Base-by-base conservation (phyloP, 2,113 vertebrate genomes). In the Poeciliopsis prolifica region DNA sequence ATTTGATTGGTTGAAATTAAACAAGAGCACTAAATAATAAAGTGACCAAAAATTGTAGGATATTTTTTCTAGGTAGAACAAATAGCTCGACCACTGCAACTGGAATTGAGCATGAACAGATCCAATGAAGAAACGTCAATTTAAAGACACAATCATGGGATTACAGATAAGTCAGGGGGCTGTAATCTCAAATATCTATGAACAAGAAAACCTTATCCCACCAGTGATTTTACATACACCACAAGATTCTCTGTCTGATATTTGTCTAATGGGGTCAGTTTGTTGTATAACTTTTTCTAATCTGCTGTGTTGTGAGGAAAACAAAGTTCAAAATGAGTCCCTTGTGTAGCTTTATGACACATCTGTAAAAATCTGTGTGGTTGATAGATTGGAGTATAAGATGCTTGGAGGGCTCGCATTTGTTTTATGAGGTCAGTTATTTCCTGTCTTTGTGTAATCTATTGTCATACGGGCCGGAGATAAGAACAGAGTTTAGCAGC, bases 381-480 rank as follows among this genome's bases (percentile, higher is more conserved):
- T 15, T 65, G 4, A 24, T 12, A 65, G 42, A 48, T 28, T 37
- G 51, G 19, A 2, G 17, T 33, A 9, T 48, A 6, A 19, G 10
- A 24, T 72, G 24, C 3, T 44, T 40, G n/a, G 68, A n/a, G 44
- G 70, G 51, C 54, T 62, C n/a, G 48, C 44, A 48, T 83, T 73
- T 0, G 13, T 61, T 5, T 70, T 75, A 73, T 51, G 11, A 64
- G 66, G 68, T 84, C 5, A 0, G 63, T 68, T 28, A 6, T 19
- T 58, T 74, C 37, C 64, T 81, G 61, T 76, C 66, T 69, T 66
- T 14, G 13, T 86, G 11, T 87, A 82, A 88, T 90, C 85, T 87
- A 70, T 75, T 63, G 48, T 82, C 68, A 75, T 69, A 63, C 17
- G 11, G 61, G 15, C 19, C 40, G 24, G 40, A 84, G 79, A 73